Evolutionary conservation across 2,113 vertebrate genomes (phyloP).

Genomic region (Percina caprodes): DNA sequence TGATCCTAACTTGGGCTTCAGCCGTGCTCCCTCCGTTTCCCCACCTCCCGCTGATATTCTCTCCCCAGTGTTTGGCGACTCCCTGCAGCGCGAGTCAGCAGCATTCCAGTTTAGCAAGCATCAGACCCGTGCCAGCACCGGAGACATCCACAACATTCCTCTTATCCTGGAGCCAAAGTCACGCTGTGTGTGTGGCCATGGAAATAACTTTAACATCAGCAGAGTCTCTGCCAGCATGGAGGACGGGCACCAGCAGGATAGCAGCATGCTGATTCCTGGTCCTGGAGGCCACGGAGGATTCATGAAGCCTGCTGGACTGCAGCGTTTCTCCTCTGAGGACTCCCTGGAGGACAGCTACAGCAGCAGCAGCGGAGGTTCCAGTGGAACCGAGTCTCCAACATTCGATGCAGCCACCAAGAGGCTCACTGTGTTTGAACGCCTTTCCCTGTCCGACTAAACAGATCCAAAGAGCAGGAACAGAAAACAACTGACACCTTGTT

Average conservation of each 20-base stretch:
- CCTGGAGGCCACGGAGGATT: conserved; percentile 47
- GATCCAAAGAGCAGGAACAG: conserved; percentile 20
- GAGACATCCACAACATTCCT: conserved; percentile 82
- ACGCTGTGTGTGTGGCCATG: conserved; percentile 85
- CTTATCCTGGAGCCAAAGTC: conserved; percentile 77
- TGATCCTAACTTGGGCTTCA: conserved; percentile 83
- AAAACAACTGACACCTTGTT: conserved; percentile 39
- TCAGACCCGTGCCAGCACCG: conserved; percentile 76
- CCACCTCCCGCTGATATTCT: conserved; percentile 85
- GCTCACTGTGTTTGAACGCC: conserved; percentile 90
- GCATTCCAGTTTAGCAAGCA: conserved; percentile 82
- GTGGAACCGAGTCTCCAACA: conserved; percentile 89
- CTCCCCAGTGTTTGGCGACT: conserved; percentile 80
- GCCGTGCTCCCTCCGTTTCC: conserved; percentile 86
- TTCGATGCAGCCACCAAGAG: conserved; percentile 84
- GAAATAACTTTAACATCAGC: conserved; percentile 71
- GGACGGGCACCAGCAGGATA: conserved; percentile 61
- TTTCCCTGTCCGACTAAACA: conserved; percentile 88
- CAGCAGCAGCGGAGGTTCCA: conserved; percentile 89
- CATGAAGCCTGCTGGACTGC: conserved; percentile 64
- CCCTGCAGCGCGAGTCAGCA: conserved; percentile 55
- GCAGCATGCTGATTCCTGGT: conserved; percentile 38
- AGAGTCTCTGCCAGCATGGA: conserved; percentile 57
- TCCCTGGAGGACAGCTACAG: conserved; percentile 92
- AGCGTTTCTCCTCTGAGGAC: conserved; percentile 90